A percentile compares a stretch with the other conserved stretches of the same genome.
These are phyloP conservation scores for Rhyzopertha dominica DNA, from an alignment of 1,140 invertebrate species.

Conservation along the genomic window DNA sequence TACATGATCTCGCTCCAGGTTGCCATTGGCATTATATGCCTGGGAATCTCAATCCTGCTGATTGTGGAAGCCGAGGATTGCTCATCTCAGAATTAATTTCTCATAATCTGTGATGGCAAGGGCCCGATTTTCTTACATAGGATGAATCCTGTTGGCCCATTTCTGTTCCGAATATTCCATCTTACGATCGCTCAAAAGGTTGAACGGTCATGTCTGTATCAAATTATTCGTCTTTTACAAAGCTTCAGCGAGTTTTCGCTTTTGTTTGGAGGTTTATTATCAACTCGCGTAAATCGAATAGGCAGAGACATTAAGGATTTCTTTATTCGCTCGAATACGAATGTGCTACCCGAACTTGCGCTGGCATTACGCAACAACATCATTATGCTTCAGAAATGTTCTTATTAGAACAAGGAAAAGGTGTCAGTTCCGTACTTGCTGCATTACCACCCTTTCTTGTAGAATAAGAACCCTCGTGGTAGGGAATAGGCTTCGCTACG, in stretches of 20 bases:
- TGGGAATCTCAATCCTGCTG: slow-evolving; percentile 1
- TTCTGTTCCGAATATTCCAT: background rate
- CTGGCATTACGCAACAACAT: background rate
- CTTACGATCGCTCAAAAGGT: background rate
- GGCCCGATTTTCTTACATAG: background rate
- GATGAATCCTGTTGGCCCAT: background rate
- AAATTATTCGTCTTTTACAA: background rate
- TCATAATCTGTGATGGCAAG: background rate
- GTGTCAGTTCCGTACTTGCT: background rate
- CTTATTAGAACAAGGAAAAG: background rate
- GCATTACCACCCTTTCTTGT: background rate
- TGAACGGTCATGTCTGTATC: too few relatives aligned
- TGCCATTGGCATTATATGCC: too few relatives aligned
- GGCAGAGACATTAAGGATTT: background rate
- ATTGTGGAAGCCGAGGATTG: background rate
- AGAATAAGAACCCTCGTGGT: too few relatives aligned
- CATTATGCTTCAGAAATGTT: background rate
- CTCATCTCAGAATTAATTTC: background rate
- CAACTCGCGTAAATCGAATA: background rate
- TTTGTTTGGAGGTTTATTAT: background rate
- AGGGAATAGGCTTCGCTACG: too few relatives aligned
- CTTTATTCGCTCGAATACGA: background rate
- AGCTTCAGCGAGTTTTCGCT: background rate
- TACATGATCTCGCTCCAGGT: background rate
- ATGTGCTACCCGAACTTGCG: background rate